Evolutionary conservation across 2,113 vertebrate genomes (phyloP).

Genomic region (Eudyptes chrysolophus): DNA sequence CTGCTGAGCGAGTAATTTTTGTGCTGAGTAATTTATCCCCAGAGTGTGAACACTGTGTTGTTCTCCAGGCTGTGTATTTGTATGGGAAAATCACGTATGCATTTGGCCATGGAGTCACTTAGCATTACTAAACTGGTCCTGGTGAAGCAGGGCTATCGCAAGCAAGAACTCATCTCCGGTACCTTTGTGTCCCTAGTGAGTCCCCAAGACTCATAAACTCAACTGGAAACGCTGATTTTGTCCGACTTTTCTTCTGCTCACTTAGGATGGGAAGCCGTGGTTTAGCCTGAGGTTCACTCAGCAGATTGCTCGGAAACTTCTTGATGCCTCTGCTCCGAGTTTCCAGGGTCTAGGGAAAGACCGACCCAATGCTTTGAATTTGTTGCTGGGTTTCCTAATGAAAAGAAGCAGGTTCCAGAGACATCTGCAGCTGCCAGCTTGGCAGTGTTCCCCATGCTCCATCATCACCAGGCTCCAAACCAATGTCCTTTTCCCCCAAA

Average conservation of each 20-base stretch:
- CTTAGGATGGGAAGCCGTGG: neutral
- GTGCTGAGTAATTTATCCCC: neutral
- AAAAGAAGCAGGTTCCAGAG: neutral
- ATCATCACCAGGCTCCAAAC: neutral
- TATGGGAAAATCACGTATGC: neutral
- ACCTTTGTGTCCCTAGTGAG: neutral
- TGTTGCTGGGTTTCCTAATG: neutral
- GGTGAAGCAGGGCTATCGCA: rapidly evolving
- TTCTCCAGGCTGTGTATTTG: neutral
- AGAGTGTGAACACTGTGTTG: neutral
- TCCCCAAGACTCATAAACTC: neutral
- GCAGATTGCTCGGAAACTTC: neutral
- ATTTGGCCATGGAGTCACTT: neutral
- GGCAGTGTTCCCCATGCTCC: neutral
- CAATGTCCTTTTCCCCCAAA: neutral
- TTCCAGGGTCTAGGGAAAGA: neutral
- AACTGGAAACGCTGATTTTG: neutral
- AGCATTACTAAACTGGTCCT: neutral
- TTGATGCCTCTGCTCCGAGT: neutral
- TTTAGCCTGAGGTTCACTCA: neutral
- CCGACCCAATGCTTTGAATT: neutral
- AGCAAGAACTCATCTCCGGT: neutral
- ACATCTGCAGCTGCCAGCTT: neutral
- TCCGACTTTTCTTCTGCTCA: neutral
- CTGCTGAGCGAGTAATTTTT: neutral